Evolutionary conservation across 2,797 vertebrate genomes (phyloP).

Genomic region (Ammospiza maritima): DNA sequence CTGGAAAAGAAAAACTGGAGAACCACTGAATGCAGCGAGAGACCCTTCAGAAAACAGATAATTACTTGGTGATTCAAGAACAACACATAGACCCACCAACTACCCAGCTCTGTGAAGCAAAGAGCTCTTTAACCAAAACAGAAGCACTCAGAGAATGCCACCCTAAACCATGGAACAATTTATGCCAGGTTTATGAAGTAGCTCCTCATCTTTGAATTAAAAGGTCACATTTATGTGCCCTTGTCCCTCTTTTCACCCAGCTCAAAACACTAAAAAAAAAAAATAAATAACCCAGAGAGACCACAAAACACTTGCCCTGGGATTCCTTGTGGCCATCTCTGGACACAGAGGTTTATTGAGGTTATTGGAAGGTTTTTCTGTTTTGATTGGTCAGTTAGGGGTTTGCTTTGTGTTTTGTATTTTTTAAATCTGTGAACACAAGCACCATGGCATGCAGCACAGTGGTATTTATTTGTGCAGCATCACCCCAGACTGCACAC

Average conservation of each 20-base stretch:
- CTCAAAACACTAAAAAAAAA: neutral
- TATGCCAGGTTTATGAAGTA: neutral
- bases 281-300: neutral
- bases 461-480: neutral
- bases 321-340: neutral
- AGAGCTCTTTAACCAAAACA: neutral
- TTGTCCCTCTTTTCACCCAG: neutral
- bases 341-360: neutral
- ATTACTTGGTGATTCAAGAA: neutral
- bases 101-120: neutral
- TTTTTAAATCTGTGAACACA: neutral
- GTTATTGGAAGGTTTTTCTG: neutral
- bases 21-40: neutral
- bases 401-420: neutral
- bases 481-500: neutral
- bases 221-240: neutral
- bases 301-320: neutral
- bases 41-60: neutral
- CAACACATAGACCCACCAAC: fast-evolving
- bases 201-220: neutral
- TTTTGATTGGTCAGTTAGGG: fast-evolving
- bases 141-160: neutral
- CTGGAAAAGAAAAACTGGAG: neutral
- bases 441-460: neutral
- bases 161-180: neutral